Evolutionary conservation across 2,113 vertebrate genomes (phyloP), one percentile per base, ranked within the genome.

Genomic region (Siphamia tubifer): DNA sequence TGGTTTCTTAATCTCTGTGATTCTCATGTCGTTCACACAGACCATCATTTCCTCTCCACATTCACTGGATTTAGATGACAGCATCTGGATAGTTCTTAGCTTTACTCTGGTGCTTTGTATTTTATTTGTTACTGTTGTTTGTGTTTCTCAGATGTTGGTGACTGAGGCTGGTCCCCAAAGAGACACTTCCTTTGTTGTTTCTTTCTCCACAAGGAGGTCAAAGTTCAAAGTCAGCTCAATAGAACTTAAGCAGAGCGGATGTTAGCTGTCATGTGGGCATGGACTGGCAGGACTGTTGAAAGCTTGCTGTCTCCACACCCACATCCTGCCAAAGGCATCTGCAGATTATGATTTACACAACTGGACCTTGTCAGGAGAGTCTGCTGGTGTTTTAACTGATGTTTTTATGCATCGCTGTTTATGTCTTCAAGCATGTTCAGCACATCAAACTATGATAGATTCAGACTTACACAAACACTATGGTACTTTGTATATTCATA

Each of bases 141-240:
- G 36, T 43, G 15, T 31, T 16, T 38, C 19, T 16, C 30, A 45
- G 8, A 24, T 57, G 19, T 17, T 25, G 3, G 5, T 24, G 32
- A 12, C 36, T n/a, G 17, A 20, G 11, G 6, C 28, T 23, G 9
- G 5, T 12, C 53, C 24, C 11, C 36, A 12, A 0, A 1, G 12
- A 28, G 12, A 65, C 6, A 16, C 45, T 15, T 67, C 54, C 7
- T 48, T 20, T 51, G 16, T 56, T 34, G 24, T 68, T 6, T 68
- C 7, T 17, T 2, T 23, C 45, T 53, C 20, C 20, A 53, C n/a
- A 9, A 8, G 35, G n/a, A 35, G 31, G 70, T 70, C 57, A 81
- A 52, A 61, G 76, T 39, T 82, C 32, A 68, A 21, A 36, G 15
- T 64, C 34, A 43, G 55, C 53, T 67, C 24, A 69, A 36, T 28